Percentiles rank a stretch among this genome's conserved stretches.
Evolutionary conservation across 2,888 invertebrate species (phyloP).

Genomic region (Spisula solida): DNA sequence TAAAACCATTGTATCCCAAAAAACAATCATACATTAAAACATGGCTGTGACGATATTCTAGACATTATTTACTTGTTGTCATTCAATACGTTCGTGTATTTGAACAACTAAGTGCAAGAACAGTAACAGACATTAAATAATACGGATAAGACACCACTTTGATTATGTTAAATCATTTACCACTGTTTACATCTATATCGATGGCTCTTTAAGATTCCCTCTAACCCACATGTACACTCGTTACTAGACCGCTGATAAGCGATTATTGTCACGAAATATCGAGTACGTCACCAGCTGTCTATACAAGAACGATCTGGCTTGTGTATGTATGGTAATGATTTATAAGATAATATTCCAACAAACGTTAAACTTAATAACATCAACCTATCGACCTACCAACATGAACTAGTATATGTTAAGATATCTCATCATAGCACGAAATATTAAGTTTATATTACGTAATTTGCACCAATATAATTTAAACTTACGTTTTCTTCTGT

Average conservation of each 20-base stretch:
- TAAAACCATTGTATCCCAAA: background rate
- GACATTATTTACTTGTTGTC: background rate
- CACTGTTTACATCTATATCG: background rate
- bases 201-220: background rate
- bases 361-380: no score
- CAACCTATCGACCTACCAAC: no score
- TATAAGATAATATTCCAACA: no score
- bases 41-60: background rate
- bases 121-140: background rate
- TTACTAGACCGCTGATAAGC: background rate
- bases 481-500: no score
- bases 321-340: background rate
- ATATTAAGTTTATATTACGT: no score
- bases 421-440: no score
- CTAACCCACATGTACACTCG: background rate
- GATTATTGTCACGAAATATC: constrained; percentile 4
- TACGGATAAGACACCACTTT: background rate
- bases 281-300: background rate
- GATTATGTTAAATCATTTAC: background rate
- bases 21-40: background rate
- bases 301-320: background rate
- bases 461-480: no score
- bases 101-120: background rate
- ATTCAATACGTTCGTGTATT: constrained; percentile 1
- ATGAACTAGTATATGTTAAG: no score